Conservation (phyloP, 2,888 invertebrate species). For the Pammene aurita region DNA sequence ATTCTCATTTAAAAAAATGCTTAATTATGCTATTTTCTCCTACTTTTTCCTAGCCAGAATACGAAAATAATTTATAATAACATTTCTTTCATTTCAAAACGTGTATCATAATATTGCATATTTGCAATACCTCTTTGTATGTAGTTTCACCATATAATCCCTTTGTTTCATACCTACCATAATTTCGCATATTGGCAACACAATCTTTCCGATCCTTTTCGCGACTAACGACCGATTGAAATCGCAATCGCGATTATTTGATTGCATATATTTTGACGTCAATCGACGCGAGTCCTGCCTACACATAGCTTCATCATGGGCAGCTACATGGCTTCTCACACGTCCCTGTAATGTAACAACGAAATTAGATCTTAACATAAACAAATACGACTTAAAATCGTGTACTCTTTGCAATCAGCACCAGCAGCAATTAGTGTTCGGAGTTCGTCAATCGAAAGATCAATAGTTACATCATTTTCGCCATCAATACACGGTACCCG, state of each 20-base stretch:
- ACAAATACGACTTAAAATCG: not conserved
- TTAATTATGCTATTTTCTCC: no score
- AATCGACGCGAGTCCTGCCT: constrained; percentile 18
- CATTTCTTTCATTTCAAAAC: no score
- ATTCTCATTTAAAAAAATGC: no score
- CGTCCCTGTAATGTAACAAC: constrained; percentile 13
- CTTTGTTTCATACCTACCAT: not conserved
- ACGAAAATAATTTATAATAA: no score
- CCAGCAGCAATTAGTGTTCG: no score
- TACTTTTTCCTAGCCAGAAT: no score
- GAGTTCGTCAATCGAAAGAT: no score
- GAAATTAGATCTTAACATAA: not conserved
- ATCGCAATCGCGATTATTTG: constrained; percentile 19
- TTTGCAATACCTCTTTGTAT: no score
- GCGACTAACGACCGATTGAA: constrained; percentile 25
- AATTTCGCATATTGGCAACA: not conserved
- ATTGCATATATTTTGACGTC: constrained; percentile 20
- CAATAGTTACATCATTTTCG: no score
- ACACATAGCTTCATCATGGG: constrained; percentile 33
- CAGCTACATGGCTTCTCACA: constrained; percentile 33
- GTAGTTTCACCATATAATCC: no score
- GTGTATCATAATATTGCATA: no score
- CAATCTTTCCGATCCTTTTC: constrained; percentile 18
- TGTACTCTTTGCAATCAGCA: not conserved
- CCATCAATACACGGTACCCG: no score